Evolutionary conservation across 1,140 invertebrate species (phyloP).

Genomic region (Marisa cornuarietis): DNA sequence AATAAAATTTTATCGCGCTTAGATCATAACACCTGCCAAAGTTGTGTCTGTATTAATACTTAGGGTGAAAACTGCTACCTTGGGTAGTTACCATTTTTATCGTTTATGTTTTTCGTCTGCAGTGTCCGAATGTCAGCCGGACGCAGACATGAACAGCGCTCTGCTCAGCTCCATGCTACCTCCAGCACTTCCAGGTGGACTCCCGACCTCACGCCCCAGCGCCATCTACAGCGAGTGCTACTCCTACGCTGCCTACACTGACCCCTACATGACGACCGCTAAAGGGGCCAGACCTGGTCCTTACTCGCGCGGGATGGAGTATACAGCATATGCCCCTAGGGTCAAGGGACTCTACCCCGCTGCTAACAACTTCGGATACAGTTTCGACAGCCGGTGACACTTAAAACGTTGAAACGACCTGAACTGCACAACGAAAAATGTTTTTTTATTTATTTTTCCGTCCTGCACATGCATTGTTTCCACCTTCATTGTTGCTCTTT

Average conservation of each 20-base stretch:
- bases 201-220: conserved; percentile 24
- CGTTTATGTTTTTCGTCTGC: too few species aligned
- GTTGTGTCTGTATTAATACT: too few species aligned
- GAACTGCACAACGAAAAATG: too few species aligned
- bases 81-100: too few species aligned
- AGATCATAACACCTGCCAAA: too few species aligned
- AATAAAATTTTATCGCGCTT: too few species aligned
- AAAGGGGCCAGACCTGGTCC: conserved; percentile 22
- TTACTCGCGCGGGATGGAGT: conserved; percentile 30
- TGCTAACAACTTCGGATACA: conserved; percentile 27
- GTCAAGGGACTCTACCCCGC: conserved; percentile 32
- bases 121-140: neutral
- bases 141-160: conserved; percentile 30
- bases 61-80: too few species aligned
- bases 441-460: too few species aligned
- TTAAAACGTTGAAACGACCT: too few species aligned
- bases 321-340: conserved; percentile 27
- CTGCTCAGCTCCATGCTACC: conserved; percentile 27
- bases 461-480: too few species aligned
- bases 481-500: too few species aligned
- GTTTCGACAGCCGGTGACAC: conserved; percentile 1
- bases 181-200: conserved; percentile 34
- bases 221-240: conserved; percentile 33
- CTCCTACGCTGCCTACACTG: conserved; percentile 29
- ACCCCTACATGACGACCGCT: conserved; percentile 24